Base-by-base conservation (phyloP, 2,888 invertebrate genomes). In the Aleiodes leptofemur region DNA sequence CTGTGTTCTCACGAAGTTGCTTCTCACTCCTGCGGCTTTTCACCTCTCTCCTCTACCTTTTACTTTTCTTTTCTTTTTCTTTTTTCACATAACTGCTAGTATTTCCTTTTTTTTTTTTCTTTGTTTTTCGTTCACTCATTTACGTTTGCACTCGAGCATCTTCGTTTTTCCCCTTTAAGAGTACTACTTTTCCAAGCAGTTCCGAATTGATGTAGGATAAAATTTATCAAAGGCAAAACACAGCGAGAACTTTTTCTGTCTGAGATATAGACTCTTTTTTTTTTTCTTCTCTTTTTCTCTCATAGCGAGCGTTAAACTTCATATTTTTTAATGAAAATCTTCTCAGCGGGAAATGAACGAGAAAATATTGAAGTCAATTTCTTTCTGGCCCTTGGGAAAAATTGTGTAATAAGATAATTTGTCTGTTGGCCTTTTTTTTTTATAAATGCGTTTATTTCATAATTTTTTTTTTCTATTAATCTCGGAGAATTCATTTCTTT, bases 1-100 rank as follows among this genome's bases (percentile, higher is more conserved):
- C 77, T 74, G 66, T 77, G 76, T 82, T 82, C 72, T 78, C 66
- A 55, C 66, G 31, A 43, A 48, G 66, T 66, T 48, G 48, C 43
- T 14, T 64, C 23, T 48, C 64, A 48, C 48, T 38, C n/a, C 23
- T n/a, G 43, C 43, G 43, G 16, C 38, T 56, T 55, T 56, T 72
- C 48, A 53, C 34, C 48, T 50, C n/a, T n/a, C 9, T 59, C 5
- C 9, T 14, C 38, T n/a, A 23, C 14, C 68, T 68, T 51, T 51
- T 51, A 23, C 23, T 23, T 23, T 23, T 23, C 23, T 34, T 9
- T 16, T n/a, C 29, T 16, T 16, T 69, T 69, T 11, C 29, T 14
- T 34, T 57, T 29, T 16, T n/a, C 29, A 55, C 13, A 55, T 50
- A 53, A 69, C 9, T 31, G 16, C n/a, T 43, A 23, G 11, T 55